Evolutionary conservation across 1,140 invertebrate species (phyloP), one percentile per base, ranked within the genome.

Genomic region (Colletes gigas): DNA sequence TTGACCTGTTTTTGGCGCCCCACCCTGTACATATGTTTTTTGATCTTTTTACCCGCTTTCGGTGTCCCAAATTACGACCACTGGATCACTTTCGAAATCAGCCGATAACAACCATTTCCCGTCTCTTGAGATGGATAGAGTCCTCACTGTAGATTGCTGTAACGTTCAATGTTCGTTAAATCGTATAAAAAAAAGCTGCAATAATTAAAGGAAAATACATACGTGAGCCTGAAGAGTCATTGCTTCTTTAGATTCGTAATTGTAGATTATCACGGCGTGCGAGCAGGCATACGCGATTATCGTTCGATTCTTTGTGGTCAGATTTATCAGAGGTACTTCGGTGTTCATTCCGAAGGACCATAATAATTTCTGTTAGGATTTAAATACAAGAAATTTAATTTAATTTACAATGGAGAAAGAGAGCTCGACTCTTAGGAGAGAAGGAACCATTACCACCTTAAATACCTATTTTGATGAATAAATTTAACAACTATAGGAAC

Each of bases 331-430:
- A 5, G 92, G 92, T 4, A 92, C 92, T 59, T 90, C 91, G 0
- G 90, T 78, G 81, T 95, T 95, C 74, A 94, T 92, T 4, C 95
- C 95, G 83, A 94, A 93, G n/a, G 94, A 92, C 94, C 95, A 95
- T 59, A 92, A 83, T n/a, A 95, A 62, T 76, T 88, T 85, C 94
- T 94, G 63, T 30, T 88, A 88, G 71, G 70, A 78, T 47, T 19
- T 19, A 3, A 9, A 66, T 12, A 39, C 4, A 80, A 12, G 7
- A 55, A 66, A 41, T 39, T 72, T 5, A 17, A 39, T 4, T 30
- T 15, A 30, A 30, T 30, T 30, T 30, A 30, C 2, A 30, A 30
- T 30, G 30, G 30, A 0, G 30, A 30, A 30, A 30, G 30, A 30
- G 30, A 30, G 30, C 30, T 30, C 0, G 30, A 30, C 30, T 30